phyloP scores from a whole-genome alignment of 2,113 vertebrate genomes.

The Gymnogyps californianus region DNA sequence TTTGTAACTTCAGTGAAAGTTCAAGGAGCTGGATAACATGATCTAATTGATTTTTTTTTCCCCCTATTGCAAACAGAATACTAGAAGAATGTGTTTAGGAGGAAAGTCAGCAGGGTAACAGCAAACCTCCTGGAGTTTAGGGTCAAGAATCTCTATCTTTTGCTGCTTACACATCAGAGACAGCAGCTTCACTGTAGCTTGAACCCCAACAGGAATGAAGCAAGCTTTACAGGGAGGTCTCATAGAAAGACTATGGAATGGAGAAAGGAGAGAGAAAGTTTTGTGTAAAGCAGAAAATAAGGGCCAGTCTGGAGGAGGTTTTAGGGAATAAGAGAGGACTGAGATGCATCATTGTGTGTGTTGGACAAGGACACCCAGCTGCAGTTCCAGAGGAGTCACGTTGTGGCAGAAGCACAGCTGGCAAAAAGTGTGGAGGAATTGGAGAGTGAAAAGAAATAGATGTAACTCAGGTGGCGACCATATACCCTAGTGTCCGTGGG shows the following conservation, averaged over 20 bases:
- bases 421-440: neutral
- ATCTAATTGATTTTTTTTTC: neutral
- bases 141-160: neutral
- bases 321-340: neutral
- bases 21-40: neutral
- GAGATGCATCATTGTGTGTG: neutral
- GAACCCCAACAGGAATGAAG: neutral
- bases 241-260: neutral
- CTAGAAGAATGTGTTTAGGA: neutral
- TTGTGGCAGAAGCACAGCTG: neutral
- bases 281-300: neutral
- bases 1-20: neutral
- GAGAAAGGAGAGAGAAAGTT: neutral
- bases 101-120: neutral
- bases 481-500: rapidly evolving
- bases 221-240: neutral
- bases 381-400: neutral
- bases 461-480: neutral
- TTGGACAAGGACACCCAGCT: neutral
- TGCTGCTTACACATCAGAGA: neutral
- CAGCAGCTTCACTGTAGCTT: neutral
- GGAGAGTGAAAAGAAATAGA: neutral
- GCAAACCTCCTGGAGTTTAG: neutral
- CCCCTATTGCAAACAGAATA: neutral
- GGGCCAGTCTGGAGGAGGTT: neutral